phyloP scores from a whole-genome alignment of 2,113 vertebrate genomes.

The Hemiscyllium ocellatum region DNA sequence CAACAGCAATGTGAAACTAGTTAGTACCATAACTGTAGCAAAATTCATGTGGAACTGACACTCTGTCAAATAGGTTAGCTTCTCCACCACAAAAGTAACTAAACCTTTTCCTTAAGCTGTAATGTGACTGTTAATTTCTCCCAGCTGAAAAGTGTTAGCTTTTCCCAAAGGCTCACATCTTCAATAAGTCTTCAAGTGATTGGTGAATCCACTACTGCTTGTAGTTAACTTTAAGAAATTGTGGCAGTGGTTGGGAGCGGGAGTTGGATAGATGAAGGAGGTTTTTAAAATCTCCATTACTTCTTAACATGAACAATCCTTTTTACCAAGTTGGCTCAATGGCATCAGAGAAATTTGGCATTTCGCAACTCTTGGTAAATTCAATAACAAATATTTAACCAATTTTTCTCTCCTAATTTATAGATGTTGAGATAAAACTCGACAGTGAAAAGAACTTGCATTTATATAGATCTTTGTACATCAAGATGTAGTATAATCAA shows the following conservation, averaged over 20 bases:
- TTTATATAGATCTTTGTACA: neutral
- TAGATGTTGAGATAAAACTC: neutral
- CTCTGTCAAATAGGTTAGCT: neutral
- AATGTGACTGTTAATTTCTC: neutral
- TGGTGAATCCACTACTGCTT: neutral
- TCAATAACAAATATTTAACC: neutral
- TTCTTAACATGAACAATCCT: too few species aligned
- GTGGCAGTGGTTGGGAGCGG: neutral
- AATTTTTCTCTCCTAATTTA: neutral
- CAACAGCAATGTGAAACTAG: neutral
- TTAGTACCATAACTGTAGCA: neutral
- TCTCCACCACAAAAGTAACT: neutral
- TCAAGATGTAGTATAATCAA: neutral
- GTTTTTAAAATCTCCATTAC: neutral
- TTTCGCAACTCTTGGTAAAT: neutral
- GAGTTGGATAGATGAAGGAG: neutral
- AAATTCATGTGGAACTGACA: neutral
- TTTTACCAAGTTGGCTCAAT: neutral
- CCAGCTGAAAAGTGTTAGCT: neutral
- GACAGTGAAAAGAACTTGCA: neutral
- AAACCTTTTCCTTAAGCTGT: too few species aligned
- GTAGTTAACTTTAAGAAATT: neutral
- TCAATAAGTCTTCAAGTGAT: neutral
- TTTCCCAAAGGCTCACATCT: neutral
- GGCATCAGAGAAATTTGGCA: neutral